phyloP scores from a whole-genome alignment of 2,113 vertebrate genomes.

The Excalfactoria chinensis region DNA sequence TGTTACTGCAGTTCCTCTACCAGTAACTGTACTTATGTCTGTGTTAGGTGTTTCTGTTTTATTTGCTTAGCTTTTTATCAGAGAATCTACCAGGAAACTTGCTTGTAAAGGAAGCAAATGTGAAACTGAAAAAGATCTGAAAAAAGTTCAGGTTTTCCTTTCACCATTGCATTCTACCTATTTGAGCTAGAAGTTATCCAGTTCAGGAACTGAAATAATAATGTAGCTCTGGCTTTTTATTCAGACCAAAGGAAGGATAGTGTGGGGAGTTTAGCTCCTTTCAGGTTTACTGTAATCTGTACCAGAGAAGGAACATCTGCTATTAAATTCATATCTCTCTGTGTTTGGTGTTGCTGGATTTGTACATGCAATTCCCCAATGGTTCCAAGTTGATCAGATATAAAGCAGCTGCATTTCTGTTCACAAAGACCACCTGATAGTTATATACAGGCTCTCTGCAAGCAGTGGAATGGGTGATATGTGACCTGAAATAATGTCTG shows the following conservation, averaged over 20 bases:
- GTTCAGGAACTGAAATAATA: constrained; percentile 23
- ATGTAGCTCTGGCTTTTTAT: background rate
- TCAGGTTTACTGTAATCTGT: constrained; percentile 23
- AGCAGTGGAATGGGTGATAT: background rate
- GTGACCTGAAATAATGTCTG: constrained; percentile 7
- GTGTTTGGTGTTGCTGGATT: background rate
- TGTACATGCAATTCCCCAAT: background rate
- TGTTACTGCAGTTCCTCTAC: background rate
- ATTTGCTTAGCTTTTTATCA: constrained; percentile 6
- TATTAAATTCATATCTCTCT: constrained; percentile 6
- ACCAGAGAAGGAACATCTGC: background rate
- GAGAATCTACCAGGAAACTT: background rate
- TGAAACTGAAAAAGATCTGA: background rate
- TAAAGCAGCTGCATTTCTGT: constrained; percentile 8
- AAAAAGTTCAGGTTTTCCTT: background rate
- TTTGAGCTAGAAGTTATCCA: background rate
- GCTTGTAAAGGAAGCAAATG: background rate
- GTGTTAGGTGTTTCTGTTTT: background rate
- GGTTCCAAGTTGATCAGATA: constrained; percentile 32
- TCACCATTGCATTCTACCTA: background rate
- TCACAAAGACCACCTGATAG: background rate
- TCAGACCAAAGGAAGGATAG: background rate
- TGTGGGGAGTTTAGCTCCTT: background rate
- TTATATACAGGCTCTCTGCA: constrained; percentile 18
- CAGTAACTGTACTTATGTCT: background rate